phyloP scores from a whole-genome alignment of 2,113 vertebrate species.

The Oncorhynchus masou region DNA sequence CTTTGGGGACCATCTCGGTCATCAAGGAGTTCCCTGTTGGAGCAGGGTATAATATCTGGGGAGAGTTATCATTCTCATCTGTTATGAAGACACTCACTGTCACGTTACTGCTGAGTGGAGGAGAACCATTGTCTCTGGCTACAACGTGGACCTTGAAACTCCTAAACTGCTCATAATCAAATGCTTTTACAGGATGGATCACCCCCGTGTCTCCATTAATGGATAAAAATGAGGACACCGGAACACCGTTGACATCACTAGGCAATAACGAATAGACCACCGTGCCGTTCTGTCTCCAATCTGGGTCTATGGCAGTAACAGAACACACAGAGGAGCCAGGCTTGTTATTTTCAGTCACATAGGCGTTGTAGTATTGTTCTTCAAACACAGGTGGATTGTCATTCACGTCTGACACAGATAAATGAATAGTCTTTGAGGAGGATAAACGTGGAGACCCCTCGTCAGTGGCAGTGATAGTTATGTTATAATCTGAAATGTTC shows the following conservation, averaged over 20 bases:
- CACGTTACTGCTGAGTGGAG: constrained; percentile 29
- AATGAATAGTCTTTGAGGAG: constrained; percentile 27
- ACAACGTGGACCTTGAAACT: constrained; percentile 19
- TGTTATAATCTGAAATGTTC: constrained; percentile 18
- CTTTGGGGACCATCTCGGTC: constrained; percentile 25
- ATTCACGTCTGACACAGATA: constrained; percentile 60
- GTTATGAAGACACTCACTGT: constrained; percentile 40
- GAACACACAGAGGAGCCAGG: constrained; percentile 59
- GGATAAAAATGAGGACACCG: constrained; percentile 60
- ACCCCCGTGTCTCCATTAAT: constrained; percentile 62
- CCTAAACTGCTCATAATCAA: constrained; percentile 33
- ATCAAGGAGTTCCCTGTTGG: constrained; percentile 6
- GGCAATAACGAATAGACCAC: constrained; percentile 59
- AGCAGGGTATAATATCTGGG: constrained; percentile 49
- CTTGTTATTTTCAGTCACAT: constrained; percentile 63
- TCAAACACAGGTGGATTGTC: constrained; percentile 61
- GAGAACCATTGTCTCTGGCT: constrained; percentile 38
- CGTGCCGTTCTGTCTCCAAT: constrained; percentile 55
- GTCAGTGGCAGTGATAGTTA: constrained; percentile 29
- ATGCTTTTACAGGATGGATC: constrained; percentile 48
- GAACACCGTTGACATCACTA: constrained; percentile 21
- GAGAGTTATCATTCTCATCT: constrained; percentile 57
- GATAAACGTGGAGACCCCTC: constrained; percentile 52
- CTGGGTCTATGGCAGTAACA: constrained; percentile 53
- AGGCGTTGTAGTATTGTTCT: constrained; percentile 42